A percentile compares a stretch with the other conserved stretches of the same genome.
Evolutionary conservation across 2,888 invertebrate genomes (phyloP).

Genomic region (Eristalis pertinax): DNA sequence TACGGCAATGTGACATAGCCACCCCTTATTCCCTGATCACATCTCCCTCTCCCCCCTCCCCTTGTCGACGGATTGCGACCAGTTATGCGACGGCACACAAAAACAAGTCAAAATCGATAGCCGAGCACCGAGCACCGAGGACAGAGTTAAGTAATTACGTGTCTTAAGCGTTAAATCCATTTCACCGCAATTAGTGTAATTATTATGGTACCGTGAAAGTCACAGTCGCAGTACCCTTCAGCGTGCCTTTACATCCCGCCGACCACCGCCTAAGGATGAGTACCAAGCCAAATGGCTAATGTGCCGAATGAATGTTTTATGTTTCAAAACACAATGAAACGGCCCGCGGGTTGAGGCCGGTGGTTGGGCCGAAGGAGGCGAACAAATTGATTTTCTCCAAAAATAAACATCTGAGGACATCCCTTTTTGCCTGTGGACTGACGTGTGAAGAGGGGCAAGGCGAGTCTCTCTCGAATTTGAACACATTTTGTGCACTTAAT

Average conservation of each 20-base stretch:
- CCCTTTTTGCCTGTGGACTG: not conserved
- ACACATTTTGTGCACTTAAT: not conserved
- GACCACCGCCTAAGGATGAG: conserved; percentile 4
- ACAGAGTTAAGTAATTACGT: conserved; percentile 13
- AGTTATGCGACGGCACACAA: not conserved
- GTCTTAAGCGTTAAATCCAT: conserved; percentile 21
- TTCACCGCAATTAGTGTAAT: conserved; percentile 21
- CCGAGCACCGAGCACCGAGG: not conserved
- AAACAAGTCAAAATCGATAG: not conserved
- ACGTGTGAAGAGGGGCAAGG: not conserved
- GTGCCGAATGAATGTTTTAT: conserved; percentile 18
- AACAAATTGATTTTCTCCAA: not conserved
- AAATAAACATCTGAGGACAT: conserved; percentile 1
- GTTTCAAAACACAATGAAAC: not conserved
- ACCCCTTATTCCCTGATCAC: not conserved
- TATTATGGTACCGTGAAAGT: conserved; percentile 4
- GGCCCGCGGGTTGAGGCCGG: not conserved
- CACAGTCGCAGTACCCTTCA: not conserved
- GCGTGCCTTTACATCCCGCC: not conserved
- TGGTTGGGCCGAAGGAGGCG: not conserved
- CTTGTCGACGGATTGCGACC: not conserved
- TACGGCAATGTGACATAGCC: not conserved
- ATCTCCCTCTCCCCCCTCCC: not conserved
- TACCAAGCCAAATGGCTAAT: conserved; percentile 17
- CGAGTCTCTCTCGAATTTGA: not conserved